These are phyloP conservation scores for Mactromeris polynyma DNA, from an alignment of 2,888 invertebrate genomes.

Conservation along the genomic window DNA sequence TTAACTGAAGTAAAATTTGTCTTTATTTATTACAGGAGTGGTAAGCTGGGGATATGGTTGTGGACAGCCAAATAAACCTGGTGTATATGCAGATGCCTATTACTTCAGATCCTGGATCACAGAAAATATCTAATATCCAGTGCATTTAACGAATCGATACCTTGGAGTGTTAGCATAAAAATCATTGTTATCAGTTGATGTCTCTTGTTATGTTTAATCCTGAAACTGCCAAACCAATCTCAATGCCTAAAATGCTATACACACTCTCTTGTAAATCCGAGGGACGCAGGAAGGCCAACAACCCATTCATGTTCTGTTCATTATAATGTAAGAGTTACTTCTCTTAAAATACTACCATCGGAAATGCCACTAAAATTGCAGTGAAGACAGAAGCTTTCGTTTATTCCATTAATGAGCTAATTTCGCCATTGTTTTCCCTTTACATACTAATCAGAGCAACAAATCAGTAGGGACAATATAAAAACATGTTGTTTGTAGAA, in stretches of 20 bases:
- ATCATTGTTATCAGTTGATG: background rate
- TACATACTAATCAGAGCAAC: too few relatives aligned
- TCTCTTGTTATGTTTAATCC: background rate
- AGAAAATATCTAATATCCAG: slow-evolving; percentile 44
- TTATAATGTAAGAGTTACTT: background rate
- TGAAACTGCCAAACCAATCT: background rate
- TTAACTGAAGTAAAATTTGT: too few relatives aligned
- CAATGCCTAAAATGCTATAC: background rate
- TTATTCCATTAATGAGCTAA: too few relatives aligned
- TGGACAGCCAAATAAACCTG: slow-evolving; percentile 44
- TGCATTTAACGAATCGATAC: background rate
- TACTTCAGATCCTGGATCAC: slow-evolving; percentile 39
- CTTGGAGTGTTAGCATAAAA: background rate
- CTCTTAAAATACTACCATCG: background rate
- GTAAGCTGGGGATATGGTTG: slow-evolving; percentile 65
- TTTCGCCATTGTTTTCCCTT: too few relatives aligned
- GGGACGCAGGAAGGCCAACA: background rate
- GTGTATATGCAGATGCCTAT: slow-evolving; percentile 55
- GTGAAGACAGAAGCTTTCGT: too few relatives aligned
- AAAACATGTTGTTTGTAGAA: too few relatives aligned
- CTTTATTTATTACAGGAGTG: slow-evolving; percentile 40
- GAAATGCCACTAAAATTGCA: background rate
- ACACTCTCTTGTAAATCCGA: background rate
- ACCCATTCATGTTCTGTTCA: background rate
- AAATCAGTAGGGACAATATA: too few relatives aligned